Conservation (phyloP, 1,140 invertebrate genomes). For the Thereuonema tuberculata region DNA sequence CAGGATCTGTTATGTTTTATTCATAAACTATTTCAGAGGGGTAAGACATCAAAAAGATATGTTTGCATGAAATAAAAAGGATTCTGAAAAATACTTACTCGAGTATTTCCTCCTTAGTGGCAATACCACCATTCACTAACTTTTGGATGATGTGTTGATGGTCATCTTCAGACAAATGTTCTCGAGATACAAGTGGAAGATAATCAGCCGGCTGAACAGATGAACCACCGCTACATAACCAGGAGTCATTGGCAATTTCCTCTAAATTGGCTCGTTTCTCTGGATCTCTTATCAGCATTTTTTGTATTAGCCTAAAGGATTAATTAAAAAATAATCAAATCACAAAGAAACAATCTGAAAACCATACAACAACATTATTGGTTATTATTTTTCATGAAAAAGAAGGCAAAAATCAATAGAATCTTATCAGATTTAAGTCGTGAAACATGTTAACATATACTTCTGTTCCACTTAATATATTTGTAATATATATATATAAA, state of each 20-base stretch:
- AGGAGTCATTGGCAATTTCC: conserved; percentile 77
- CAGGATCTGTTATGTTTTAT: too few relatives aligned
- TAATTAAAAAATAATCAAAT: conserved; percentile 6
- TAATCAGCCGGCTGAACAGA: conserved; percentile 38
- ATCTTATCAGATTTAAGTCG: too few relatives aligned
- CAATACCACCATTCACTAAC: conserved; percentile 92
- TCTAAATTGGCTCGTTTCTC: conserved; percentile 72
- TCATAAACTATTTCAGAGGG: too few relatives aligned
- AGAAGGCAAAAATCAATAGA: background rate
- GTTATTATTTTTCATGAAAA: conserved; percentile 9
- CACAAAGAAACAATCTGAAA: background rate
- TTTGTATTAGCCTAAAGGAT: conserved; percentile 58
- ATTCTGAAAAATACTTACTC: conserved; percentile 56
- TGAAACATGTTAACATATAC: too few relatives aligned
- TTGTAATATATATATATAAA: too few relatives aligned
- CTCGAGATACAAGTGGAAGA: conserved; percentile 61
- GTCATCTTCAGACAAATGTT: conserved; percentile 81
- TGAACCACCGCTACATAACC: conserved; percentile 40
- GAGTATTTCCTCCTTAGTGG: conserved; percentile 80
- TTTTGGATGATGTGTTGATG: conserved; percentile 82
- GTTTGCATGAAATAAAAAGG: too few relatives aligned
- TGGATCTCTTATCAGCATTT: conserved; percentile 86
- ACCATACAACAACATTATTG: background rate
- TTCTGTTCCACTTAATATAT: too few relatives aligned
- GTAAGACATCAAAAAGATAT: too few relatives aligned